Evolutionary conservation across 2,113 vertebrate genomes (phyloP), one percentile per base, ranked within the genome.

Genomic region (Sinocyclocheilus anophthalmus): DNA sequence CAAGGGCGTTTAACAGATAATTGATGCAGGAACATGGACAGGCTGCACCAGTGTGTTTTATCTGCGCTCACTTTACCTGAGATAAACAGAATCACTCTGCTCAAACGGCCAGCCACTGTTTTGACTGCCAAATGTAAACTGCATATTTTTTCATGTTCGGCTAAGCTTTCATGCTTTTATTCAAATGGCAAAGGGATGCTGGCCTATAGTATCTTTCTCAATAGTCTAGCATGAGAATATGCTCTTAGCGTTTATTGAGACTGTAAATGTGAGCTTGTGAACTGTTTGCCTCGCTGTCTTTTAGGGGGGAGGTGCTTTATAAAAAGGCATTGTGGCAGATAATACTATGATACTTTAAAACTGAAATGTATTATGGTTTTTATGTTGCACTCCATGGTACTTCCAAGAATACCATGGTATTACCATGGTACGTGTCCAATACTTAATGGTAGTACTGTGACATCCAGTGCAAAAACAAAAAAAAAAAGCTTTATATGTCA

Each of bases 111-210:
- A 87, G 89, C 91, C 92, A 88, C 92, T 94, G 91, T 91, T 95
- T 96, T 96, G 95, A 95, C 94, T 96, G 95, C 92, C 96, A 96
- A 96, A 96, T 95, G 90, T 93, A 94, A 96, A 94, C 89, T 89
- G 90, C 88, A 89, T 85, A 20, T 63, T 82, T 88, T 85, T 92
- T 92, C 89, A 89, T 91, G 92, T 93, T 93, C 92, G 86, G 92
- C 90, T 93, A 93, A 91, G 90, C 93, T 94, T 94, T 94, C 91
- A 94, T 94, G 93, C 93, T 92, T 94, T 93, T 94, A 95, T 95
- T 94, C 93, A 95, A 95, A 95, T 95, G 85, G 87, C 90, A 88
- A 88, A 89, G 90, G 91, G 91, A 93, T 93, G 91, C 91, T 91
- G 90, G 80, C 88, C 88, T 91, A 89, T 90, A 91, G 90, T 91